Evolutionary conservation across 1,140 invertebrate species (phyloP).

Genomic region (Bombus difficillimus): DNA sequence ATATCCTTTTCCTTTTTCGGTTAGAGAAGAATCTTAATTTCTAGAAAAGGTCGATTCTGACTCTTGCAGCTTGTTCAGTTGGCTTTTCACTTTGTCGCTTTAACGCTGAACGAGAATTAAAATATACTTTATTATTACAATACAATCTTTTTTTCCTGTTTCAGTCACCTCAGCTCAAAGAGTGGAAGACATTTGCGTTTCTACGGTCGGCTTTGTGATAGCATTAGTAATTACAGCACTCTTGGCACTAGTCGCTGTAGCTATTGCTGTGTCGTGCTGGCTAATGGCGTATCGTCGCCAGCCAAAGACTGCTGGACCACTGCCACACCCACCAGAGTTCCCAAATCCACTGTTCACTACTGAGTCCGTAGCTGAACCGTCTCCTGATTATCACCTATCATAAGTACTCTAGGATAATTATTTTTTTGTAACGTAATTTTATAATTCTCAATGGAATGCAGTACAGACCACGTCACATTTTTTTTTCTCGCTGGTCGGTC

Average conservation of each 20-base stretch:
- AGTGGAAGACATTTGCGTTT: slow-evolving; percentile 95
- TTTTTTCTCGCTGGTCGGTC: slow-evolving; percentile 72
- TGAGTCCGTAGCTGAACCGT: slow-evolving; percentile 88
- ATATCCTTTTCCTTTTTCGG: too few relatives aligned
- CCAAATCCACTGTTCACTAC: slow-evolving; percentile 96
- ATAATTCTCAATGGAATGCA: slow-evolving; percentile 73
- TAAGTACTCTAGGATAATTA: slow-evolving; percentile 76
- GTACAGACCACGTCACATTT: slow-evolving; percentile 69
- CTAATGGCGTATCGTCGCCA: slow-evolving; percentile 95
- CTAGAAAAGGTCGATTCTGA: neutral
- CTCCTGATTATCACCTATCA: slow-evolving; percentile 89
- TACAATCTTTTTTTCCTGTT: slow-evolving; percentile 61
- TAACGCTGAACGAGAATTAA: neutral
- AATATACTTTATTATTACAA: neutral
- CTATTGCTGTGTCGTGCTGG: slow-evolving; percentile 97
- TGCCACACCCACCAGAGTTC: slow-evolving; percentile 97
- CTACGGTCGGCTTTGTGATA: slow-evolving; percentile 95
- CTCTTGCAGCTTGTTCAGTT: neutral
- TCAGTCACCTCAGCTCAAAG: slow-evolving; percentile 86
- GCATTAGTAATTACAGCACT: slow-evolving; percentile 95
- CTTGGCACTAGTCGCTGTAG: slow-evolving; percentile 94
- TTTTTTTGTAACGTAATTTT: slow-evolving; percentile 73
- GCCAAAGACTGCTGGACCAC: slow-evolving; percentile 92
- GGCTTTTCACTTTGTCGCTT: neutral
- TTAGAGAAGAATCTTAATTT: neutral